Conservation (phyloP, 2,888 invertebrate genomes). For the Hipparchia semele region DNA sequence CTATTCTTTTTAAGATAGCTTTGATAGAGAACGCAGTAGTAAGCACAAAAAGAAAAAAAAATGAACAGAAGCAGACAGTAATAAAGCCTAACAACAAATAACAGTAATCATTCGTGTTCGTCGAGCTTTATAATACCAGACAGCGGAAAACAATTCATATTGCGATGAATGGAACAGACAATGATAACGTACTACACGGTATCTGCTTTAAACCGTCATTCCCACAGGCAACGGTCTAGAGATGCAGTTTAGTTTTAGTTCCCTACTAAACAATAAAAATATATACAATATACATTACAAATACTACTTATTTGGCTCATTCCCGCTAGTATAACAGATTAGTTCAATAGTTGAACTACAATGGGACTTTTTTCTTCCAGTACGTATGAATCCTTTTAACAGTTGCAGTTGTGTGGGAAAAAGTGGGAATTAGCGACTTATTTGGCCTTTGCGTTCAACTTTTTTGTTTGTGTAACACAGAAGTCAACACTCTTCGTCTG, state of each 20-base stretch:
- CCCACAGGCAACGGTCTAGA: no score
- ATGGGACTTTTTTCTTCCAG: no score
- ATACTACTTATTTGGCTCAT: no score
- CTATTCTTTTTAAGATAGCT: not conserved
- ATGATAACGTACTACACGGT: not conserved
- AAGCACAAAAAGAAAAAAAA: not conserved
- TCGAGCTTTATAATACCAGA: slow-evolving; percentile 19
- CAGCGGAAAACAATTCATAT: slow-evolving; percentile 15
- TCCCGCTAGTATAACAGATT: no score
- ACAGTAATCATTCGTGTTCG: slow-evolving; percentile 16
- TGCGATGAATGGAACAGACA: slow-evolving; percentile 16
- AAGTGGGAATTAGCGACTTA: no score
- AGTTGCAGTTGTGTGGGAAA: no score
- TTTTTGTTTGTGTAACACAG: not conserved
- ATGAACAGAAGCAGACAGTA: slow-evolving; percentile 4
- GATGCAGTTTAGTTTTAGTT: no score
- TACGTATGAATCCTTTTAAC: no score
- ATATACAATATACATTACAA: no score
- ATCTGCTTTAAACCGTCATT: not conserved
- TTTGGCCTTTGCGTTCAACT: no score
- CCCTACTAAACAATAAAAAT: no score
- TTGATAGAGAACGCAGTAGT: not conserved
- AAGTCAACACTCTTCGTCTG: not conserved
- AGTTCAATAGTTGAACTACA: no score
- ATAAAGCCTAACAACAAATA: slow-evolving; percentile 10